Conservation (phyloP, 35 echinoderm and acorn worm species). For the Anneissia japonica region DNA sequence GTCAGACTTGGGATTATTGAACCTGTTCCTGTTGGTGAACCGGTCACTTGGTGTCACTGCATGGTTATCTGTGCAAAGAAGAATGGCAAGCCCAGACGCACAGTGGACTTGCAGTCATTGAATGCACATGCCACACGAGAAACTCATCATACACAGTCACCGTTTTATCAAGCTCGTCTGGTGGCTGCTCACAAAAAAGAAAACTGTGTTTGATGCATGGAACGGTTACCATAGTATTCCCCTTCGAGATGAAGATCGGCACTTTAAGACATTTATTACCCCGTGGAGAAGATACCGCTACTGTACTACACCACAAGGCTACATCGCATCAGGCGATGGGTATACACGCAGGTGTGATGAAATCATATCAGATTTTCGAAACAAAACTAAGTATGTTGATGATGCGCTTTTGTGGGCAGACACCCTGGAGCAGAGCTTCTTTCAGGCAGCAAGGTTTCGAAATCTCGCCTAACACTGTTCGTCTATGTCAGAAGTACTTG, state of each 20-base stretch:
- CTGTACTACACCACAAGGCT: constrained; percentile 35
- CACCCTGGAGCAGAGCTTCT: too few relatives aligned
- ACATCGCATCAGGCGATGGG: constrained; percentile 39
- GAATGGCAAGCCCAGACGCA: too few relatives aligned
- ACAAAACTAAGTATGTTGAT: too few relatives aligned
- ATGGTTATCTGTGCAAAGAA: neutral
- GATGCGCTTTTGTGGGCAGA: too few relatives aligned
- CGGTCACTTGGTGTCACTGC: neutral
- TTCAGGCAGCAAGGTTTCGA: neutral
- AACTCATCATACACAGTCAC: constrained; percentile 31
- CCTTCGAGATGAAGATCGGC: constrained; percentile 18
- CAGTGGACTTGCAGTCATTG: constrained; percentile 22
- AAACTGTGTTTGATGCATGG: constrained; percentile 32
- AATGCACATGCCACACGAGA: constrained; percentile 17
- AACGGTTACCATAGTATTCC: constrained; percentile 17
- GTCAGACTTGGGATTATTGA: constrained; percentile 27
- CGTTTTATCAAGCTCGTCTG: neutral
- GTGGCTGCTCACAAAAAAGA: neutral
- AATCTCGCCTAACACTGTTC: neutral
- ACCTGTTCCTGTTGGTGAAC: neutral
- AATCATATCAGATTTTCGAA: constrained; percentile 15
- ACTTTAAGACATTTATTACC: constrained; percentile 43
- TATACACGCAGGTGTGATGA: constrained; percentile 38
- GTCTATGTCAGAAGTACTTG: neutral
- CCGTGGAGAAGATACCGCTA: constrained; percentile 59